These are phyloP conservation scores for Elephas maximus DNA, from an alignment of 2,113 vertebrate species.

Conservation along the genomic window DNA sequence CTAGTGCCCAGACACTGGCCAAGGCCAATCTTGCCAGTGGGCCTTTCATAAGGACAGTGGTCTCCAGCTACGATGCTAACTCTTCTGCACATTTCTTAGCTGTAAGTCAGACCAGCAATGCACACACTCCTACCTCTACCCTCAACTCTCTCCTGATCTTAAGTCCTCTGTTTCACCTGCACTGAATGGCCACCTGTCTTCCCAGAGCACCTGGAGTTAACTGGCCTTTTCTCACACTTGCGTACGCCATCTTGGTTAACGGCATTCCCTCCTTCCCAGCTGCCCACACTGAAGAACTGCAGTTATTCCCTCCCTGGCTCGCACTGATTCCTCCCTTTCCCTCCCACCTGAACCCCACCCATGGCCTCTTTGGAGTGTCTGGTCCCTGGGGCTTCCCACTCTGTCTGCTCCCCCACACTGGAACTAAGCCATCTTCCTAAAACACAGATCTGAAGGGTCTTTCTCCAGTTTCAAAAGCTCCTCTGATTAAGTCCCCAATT, in stretches of 20 bases:
- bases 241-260: too few species aligned
- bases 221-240: not conserved
- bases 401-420: accelerated
- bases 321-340: too few species aligned
- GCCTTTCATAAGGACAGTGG: not conserved
- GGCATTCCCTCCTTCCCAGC: not conserved
- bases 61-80: accelerated
- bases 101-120: not conserved
- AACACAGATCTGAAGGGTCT: not conserved
- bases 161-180: not conserved
- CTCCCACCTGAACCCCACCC: not conserved
- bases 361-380: accelerated
- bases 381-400: not conserved
- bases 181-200: not conserved
- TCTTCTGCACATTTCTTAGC: not conserved
- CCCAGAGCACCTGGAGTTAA: not conserved
- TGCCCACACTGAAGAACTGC: not conserved
- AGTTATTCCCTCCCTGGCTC: not conserved
- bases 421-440: not conserved
- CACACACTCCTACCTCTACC: accelerated
- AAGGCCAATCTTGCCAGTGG: accelerated
- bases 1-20: not conserved
- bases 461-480: not conserved
- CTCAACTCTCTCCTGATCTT: not conserved
- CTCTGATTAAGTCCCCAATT: not conserved